Base-by-base conservation (phyloP, 2,113 vertebrate genomes). In the Charadrius vociferus region DNA sequence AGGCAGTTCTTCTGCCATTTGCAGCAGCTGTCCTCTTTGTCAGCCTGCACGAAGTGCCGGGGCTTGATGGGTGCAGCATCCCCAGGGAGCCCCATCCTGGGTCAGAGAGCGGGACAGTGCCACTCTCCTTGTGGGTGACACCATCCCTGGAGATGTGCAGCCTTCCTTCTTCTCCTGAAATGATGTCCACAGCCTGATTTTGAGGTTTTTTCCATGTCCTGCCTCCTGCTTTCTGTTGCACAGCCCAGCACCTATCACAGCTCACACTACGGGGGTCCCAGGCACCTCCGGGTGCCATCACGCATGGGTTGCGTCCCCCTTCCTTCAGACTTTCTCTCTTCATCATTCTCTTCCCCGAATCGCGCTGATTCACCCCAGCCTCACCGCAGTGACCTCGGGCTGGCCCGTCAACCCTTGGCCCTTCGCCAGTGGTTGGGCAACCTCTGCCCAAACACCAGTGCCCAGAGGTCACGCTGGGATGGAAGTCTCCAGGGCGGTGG, bases 391-490 rank as follows among this genome's bases (percentile, higher is more conserved):
- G 12, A 29, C 50, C 41, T 65, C 5, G 3, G 55, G 27, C 29
- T 1, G 2, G 65, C 53, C 80, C 1, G 2, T 68, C 65, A 75
- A 29, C 67, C n/a, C 23, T 43, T 92, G 94, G 80, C 65, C 30
- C 41, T 19, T 14, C 0, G 7, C 86, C 94, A 88, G 32, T 1
- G 0, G 23, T 87, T 96, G 90, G 65, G 86, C 90, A 95, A 88
- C n/a, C 2, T 1, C 16, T 94, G 20, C 41, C 52, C 13, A 23
- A 43, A 53, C 0, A 0, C 62, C 1, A 0, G 9, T 83, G 45
- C 49, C 82, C n/a, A 30, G 49, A 74, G 71, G 45, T 95, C 81
- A 80, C 1, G 1, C 45, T 36, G 37, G 74, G n/a, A 30, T 45
- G 45, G 74, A 90, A 29, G 26, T 81, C 81, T 75, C 36, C 2